Evolutionary conservation across 2,113 vertebrate genomes (phyloP).

Genomic region (Vanacampus margaritifer): DNA sequence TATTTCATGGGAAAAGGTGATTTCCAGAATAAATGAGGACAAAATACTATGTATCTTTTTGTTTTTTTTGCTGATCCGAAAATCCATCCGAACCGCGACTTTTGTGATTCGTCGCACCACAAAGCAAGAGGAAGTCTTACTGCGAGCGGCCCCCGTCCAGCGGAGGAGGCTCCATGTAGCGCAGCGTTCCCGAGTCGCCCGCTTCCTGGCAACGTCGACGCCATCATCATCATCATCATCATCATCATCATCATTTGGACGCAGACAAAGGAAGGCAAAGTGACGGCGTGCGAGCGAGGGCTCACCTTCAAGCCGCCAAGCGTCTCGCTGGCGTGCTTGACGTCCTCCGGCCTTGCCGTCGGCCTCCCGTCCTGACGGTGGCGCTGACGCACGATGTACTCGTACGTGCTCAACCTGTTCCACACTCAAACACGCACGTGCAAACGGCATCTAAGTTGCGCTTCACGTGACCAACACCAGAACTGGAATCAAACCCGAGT

Average conservation of each 20-base stretch:
- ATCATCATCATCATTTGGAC: background rate
- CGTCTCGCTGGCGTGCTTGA: slow-evolving; percentile 55
- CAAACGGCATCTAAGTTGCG: background rate
- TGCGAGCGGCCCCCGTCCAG: slow-evolving; percentile 61
- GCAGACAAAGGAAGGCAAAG: too few relatives aligned
- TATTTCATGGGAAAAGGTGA: too few relatives aligned
- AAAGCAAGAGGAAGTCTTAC: background rate
- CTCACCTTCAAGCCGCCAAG: slow-evolving; percentile 74
- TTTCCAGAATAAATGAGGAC: too few relatives aligned
- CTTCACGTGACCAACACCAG: background rate
- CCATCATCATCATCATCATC: too few relatives aligned
- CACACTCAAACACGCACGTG: slow-evolving; percentile 75
- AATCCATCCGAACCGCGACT: too few relatives aligned
- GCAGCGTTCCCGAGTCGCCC: slow-evolving; percentile 71
- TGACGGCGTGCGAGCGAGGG: too few relatives aligned
- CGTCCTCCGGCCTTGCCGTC: slow-evolving; percentile 51
- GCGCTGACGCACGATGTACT: slow-evolving; percentile 90
- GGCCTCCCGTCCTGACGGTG: slow-evolving; percentile 78
- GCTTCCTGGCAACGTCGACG: background rate
- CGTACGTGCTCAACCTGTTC: slow-evolving; percentile 92
- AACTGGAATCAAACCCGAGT: background rate
- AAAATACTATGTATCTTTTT: too few relatives aligned
- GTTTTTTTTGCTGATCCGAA: too few relatives aligned
- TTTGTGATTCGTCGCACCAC: too few relatives aligned
- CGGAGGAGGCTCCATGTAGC: slow-evolving; percentile 77